Base-by-base conservation (phyloP, 2,888 invertebrate genomes). In the Kryphioiulus occultus region DNA sequence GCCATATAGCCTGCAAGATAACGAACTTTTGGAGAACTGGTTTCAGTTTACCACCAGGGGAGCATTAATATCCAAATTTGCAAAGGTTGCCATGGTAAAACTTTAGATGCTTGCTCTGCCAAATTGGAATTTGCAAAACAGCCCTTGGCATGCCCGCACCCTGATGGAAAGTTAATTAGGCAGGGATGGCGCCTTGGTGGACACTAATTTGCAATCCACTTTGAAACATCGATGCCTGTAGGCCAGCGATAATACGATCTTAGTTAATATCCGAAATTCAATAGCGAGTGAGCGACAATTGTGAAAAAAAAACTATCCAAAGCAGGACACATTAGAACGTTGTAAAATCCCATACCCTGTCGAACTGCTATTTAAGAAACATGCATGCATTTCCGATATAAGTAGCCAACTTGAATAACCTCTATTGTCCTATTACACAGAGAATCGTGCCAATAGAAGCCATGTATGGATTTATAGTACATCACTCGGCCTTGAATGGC, bases 101-200 rank as follows among this genome's bases (percentile, higher is more conserved):
- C 68, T 12, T 68, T 15, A 22, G 26, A 26, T 68, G 26, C 0
- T 68, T 26, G 22, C 26, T 26, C 68, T 68, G 26, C 26, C 68
- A 68, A 26, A 68, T 7, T 68, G 68, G 68, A 68, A 68, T 68
- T 68, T 68, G 68, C 68, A 68, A 68, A 68, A 68, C 68, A 68
- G 68, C 68, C 68, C 68, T 2, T 68, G 26, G 68, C 68, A 68
- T 12, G 68, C 68, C 26, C 22, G 10, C 68, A 68, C 68, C 68
- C 68, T 26, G 68, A 68, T 68, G 68, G 68, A 68, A 68, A 68
- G 68, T 68, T 68, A 68, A 68, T 68, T 68, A 68, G 68, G 68
- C 68, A 68, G 26, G 26, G 68, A 26, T 68, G 68, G 68, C 68
- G 68, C 68, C 68, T 7, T 26, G 26, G 68, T 68, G 68, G 68